Conservation (phyloP, 37 sponge, comb jelly and placozoan species). For the Spongilla lacustris region DNA sequence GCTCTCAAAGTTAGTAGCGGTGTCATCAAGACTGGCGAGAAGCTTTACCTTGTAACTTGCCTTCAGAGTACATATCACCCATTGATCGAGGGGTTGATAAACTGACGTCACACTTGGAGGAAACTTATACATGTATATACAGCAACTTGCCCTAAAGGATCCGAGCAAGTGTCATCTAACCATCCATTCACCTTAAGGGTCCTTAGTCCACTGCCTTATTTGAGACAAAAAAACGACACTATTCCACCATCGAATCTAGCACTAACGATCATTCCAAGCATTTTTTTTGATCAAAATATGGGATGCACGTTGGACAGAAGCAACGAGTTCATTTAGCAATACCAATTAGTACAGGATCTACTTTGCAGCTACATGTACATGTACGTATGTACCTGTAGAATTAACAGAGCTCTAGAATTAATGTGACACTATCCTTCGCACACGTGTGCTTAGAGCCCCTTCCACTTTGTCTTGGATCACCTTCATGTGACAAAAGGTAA, state of each 20-base stretch:
- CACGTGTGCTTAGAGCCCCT: too few relatives aligned
- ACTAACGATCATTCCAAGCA: slow-evolving; percentile 8
- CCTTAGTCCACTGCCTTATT: slow-evolving; percentile 10
- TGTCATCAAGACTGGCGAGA: not conserved
- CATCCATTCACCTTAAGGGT: not conserved
- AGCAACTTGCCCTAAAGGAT: slow-evolving; percentile 2
- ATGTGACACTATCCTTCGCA: too few relatives aligned
- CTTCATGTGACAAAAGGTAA: too few relatives aligned
- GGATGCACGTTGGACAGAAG: slow-evolving; percentile 10
- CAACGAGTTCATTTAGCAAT: slow-evolving; percentile 3
- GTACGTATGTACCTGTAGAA: too few relatives aligned
- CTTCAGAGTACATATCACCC: slow-evolving; percentile 7
- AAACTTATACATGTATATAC: too few relatives aligned
- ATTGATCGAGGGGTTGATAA: slow-evolving; percentile 4
- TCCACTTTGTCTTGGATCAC: too few relatives aligned
- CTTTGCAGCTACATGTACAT: too few relatives aligned
- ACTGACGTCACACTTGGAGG: not conserved
- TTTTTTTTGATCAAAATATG: slow-evolving; percentile 3
- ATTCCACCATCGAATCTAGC: not conserved
- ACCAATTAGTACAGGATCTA: slow-evolving; percentile 16
- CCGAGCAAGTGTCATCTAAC: not conserved
- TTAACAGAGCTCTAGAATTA: too few relatives aligned
- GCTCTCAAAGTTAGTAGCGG: too few relatives aligned
- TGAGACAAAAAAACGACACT: not conserved
- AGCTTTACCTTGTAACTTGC: not conserved